Base-by-base conservation (phyloP, 2,113 vertebrate genomes). In the Hassar affinis region DNA sequence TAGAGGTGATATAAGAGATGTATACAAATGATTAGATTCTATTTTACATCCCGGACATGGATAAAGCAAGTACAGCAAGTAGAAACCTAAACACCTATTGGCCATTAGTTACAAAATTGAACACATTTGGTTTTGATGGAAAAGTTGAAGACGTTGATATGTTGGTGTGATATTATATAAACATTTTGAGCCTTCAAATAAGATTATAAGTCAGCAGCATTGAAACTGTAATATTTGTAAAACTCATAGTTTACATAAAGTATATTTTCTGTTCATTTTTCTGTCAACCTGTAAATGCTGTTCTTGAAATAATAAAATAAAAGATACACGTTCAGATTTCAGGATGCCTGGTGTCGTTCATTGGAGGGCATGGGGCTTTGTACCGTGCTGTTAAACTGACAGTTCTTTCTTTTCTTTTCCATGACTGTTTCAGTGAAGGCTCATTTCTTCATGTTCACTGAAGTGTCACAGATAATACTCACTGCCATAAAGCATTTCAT, bases 171-270 rank as follows among this genome's bases (percentile, higher is more conserved):
- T 74, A 57, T 75, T 89, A 82, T 87, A 81, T 88, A 74, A 89
- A 54, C 56, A 90, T 89, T 85, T 80, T 47, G 49, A 85, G 33
- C 33, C 42, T 27, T 45, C 51, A 56, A 56, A 45, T 62, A 51
- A 35, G 27, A 30, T 82, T 15, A 59, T 11, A 69, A 56, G 62
- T 79, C 76, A 75, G 79, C 79, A 30, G 80, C 86, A 77, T 79
- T 80, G 64, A 87, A 85, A 89, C 83, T 74, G 74, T 76, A 54
- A 88, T 87, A 78, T 92, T 90, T 93, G 92, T n/a, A 88, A 93
- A 93, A 95, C 89, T 92, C 94, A 93, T 95, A 94, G 95, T 92
- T 94, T 94, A 93, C 92, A 94, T 94, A 92, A 96, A 93, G 95
- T 94, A 93, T 95, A 93, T 93, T 94, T 92, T 90, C 89, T 89